Percentiles rank a stretch among this genome's conserved stretches.
Conservation (phyloP, 2,888 invertebrate species). For the Papilio elwesi region DNA sequence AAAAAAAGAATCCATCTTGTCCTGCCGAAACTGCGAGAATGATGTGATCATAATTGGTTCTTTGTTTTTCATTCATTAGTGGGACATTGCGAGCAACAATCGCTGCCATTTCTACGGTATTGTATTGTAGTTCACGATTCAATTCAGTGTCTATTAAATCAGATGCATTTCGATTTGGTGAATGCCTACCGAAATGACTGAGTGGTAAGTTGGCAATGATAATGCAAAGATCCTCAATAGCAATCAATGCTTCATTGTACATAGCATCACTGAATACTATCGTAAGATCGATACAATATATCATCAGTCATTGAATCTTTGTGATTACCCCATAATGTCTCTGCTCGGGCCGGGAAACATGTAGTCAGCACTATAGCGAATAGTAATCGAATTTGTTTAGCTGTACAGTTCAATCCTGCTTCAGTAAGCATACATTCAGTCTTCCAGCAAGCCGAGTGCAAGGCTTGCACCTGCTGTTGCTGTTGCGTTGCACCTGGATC, state of each 20-base stretch:
- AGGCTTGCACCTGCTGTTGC: no score
- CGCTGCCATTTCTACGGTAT: slow-evolving; percentile 40
- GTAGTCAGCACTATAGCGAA: slow-evolving; percentile 51
- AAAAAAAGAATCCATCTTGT: slow-evolving; percentile 29
- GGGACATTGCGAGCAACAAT: slow-evolving; percentile 41
- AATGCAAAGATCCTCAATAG: slow-evolving; percentile 52
- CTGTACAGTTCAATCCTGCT: slow-evolving; percentile 31
- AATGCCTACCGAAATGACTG: slow-evolving; percentile 49
- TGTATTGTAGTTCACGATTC: slow-evolving; percentile 49
- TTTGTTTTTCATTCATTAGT: slow-evolving; percentile 43
- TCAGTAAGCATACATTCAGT: slow-evolving; percentile 33
- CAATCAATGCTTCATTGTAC: slow-evolving; percentile 52
- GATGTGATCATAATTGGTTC: slow-evolving; percentile 36
- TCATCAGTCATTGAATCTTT: slow-evolving; percentile 49
- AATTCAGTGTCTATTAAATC: slow-evolving; percentile 47
- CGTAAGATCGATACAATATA: slow-evolving; percentile 42
- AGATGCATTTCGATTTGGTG: slow-evolving; percentile 43
- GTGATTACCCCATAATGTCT: slow-evolving; percentile 46
- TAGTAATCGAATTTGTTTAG: slow-evolving; percentile 45
- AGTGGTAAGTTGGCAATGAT: slow-evolving; percentile 46
- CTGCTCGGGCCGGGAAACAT: slow-evolving; percentile 47
- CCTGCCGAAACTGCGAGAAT: slow-evolving; percentile 33
- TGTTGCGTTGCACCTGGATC: no score
- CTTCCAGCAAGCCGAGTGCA: slow-evolving; percentile 47
- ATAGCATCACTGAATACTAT: slow-evolving; percentile 46